Evolutionary conservation across 2,113 vertebrate genomes (phyloP), one percentile per base, ranked within the genome.

Genomic region (Phalacrocorax aristotelis): DNA sequence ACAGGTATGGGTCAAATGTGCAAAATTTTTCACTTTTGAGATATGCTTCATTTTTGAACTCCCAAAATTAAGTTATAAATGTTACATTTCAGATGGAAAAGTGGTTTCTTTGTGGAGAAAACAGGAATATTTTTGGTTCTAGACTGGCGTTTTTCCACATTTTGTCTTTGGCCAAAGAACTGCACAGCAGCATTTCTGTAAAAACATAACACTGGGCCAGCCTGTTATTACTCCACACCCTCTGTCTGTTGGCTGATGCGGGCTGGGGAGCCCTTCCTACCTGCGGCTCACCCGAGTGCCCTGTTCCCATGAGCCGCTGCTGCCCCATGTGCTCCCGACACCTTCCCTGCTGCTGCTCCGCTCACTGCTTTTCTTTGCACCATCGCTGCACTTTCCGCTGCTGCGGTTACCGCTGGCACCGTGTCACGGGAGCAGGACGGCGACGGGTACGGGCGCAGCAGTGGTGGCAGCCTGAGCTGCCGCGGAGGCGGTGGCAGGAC

Each of bases 271-370:
- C 23, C 34, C 40, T 57, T 42, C 19, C 46, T 10, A 3, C 15
- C 4, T 0, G 0, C 2, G 0, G 7, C 23, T 76, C 29, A 3
- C 29, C 32, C 3, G 1, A 1, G 49, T 23, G 60, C 23, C 19
- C 13, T 0, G 0, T 8, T 27, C 8, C 44, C 40, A 8, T 0
- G 1, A 58, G 11, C 57, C 0, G 0, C 52, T 0, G 6, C 42
- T 21, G n/a, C 60, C 32, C 34, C 29, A 2, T 0, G 0, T 0
- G 0, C 42, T 57, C 14, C 54, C 1, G 3, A 20, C 10, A 1
- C 29, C 49, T 49, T 38, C 44, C 25, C 32, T 1, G 3, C 38
- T 40, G 65, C 46, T n/a, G 19, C 83, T 19, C 29, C 0, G 0
- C n/a, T 19, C 1, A 0, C 25, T 1, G 0, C 38, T 65, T 65